Conservation (phyloP, 2,797 vertebrate species). For the Mormyrops attenuatus region DNA sequence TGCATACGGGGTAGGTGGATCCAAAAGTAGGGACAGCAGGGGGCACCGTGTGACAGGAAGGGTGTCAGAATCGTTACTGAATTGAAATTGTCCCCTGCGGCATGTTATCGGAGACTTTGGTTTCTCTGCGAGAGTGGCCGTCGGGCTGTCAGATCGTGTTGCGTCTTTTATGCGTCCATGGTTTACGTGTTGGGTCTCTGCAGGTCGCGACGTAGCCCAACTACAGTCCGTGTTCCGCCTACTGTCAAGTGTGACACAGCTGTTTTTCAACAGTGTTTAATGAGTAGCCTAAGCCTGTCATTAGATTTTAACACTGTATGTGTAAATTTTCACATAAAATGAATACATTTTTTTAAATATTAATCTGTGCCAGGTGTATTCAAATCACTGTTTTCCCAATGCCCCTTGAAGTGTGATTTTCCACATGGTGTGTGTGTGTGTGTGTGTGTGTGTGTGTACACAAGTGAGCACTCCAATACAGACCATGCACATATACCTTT, state of each 20-base stretch:
- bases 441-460: background rate
- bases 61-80: background rate
- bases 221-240: background rate
- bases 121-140: background rate
- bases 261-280: background rate
- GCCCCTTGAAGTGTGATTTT: background rate
- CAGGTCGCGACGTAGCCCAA: background rate
- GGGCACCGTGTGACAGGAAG: background rate
- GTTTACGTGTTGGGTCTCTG: background rate
- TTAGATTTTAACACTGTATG: background rate
- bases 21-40: background rate
- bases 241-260: background rate
- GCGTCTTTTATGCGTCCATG: background rate
- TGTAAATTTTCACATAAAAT: conserved; percentile 12
- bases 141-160: background rate
- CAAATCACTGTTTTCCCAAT: background rate
- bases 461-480: too few species aligned
- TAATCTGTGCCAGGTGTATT: background rate
- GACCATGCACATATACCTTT: conserved; percentile 61
- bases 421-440: background rate
- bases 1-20: background rate
- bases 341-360: conserved; percentile 5
- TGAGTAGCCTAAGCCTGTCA: background rate
- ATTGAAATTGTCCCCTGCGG: background rate
- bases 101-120: background rate